phyloP scores from a whole-genome alignment of 2,113 vertebrate genomes.

The Miniopterus natalensis region DNA sequence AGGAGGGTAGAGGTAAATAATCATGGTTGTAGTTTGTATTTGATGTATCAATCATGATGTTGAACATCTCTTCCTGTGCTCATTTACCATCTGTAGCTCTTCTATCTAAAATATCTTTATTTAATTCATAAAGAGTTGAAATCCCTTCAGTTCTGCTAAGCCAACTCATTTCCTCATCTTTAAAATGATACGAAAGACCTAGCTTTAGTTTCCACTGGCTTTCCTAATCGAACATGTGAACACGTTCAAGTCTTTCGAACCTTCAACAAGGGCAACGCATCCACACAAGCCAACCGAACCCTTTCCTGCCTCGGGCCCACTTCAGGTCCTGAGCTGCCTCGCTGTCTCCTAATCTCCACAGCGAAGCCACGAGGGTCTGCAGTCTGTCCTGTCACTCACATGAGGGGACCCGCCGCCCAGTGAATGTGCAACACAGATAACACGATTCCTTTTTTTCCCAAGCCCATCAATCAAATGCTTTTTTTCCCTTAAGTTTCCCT shows the following conservation, averaged over 20 bases:
- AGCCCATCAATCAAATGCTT: not conserved
- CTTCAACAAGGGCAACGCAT: not conserved
- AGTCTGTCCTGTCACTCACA: not conserved
- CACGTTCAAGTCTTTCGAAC: not conserved
- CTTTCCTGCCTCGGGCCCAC: no score
- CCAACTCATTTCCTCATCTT: not conserved
- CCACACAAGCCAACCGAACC: not conserved
- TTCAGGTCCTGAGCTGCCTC: not conserved
- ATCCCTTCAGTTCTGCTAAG: not conserved
- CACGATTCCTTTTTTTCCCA: not conserved
- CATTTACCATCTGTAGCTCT: not conserved
- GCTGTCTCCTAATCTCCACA: not conserved
- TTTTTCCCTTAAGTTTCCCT: not conserved
- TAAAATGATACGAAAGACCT: not conserved
- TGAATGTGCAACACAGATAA: not conserved
- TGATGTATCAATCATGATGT: not conserved
- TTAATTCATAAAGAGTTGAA: not conserved
- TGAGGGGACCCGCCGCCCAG: no score
- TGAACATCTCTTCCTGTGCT: not conserved
- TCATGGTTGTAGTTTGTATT: not conserved
- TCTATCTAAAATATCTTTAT: not conserved
- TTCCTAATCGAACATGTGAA: not conserved
- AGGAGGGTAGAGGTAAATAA: not conserved
- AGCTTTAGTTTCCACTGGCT: not conserved
- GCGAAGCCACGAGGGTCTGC: no score